Evolutionary conservation across 2,797 vertebrate genomes (phyloP).

Genomic region (Labroides dimidiatus): DNA sequence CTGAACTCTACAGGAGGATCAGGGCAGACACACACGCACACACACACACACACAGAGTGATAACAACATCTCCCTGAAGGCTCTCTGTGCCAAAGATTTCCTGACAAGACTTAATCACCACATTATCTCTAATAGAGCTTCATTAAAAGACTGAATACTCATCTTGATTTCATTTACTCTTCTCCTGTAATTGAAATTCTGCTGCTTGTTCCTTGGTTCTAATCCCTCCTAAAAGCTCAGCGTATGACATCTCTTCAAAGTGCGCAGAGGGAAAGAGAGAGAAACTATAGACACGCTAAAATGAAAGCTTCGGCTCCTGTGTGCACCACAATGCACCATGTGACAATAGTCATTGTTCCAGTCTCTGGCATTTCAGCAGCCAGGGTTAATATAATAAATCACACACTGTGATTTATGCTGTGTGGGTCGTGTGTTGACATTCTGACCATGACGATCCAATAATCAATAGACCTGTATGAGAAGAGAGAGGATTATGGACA

Average conservation of each 20-base stretch:
- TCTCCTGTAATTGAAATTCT: not conserved
- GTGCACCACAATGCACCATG: not conserved
- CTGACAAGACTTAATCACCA: conserved; percentile 1
- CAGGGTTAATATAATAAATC: conserved; percentile 23
- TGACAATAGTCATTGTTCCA: not conserved
- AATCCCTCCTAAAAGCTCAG: not conserved
- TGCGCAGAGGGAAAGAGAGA: no score
- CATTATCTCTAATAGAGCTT: not conserved
- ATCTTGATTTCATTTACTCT: not conserved
- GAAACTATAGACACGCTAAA: no score
- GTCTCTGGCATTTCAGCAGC: not conserved
- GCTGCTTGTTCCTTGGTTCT: not conserved
- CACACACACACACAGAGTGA: not conserved
- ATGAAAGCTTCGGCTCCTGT: no score
- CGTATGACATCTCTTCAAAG: no score
- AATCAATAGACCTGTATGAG: conserved; percentile 63
- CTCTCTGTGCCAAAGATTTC: not conserved
- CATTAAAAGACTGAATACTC: not conserved
- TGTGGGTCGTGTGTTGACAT: conserved; percentile 27
- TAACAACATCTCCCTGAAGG: not conserved
- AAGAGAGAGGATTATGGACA: conserved; percentile 45
- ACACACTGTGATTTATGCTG: conserved; percentile 35
- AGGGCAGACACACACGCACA: not conserved
- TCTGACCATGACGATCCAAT: conserved; percentile 40
- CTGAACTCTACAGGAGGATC: not conserved